phyloP scores from a whole-genome alignment of 2,113 vertebrate species.

The Onychostoma macrolepis region DNA sequence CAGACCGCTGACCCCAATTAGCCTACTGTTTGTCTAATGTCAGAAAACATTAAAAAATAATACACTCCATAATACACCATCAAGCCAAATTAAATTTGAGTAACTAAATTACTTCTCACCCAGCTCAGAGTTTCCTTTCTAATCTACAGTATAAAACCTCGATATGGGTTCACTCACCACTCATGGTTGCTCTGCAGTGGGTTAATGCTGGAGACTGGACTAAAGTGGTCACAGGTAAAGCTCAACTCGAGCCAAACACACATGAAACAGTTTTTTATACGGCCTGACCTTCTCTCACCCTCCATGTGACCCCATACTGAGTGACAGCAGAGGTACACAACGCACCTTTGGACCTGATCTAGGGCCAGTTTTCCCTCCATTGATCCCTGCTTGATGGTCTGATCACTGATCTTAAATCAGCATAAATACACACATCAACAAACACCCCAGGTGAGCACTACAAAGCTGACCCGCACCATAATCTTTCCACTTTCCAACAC shows the following conservation, averaged over 20 bases:
- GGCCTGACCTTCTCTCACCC: conserved; percentile 62
- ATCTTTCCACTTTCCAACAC: not conserved
- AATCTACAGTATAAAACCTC: conserved; percentile 3
- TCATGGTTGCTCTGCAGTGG: conserved; percentile 65
- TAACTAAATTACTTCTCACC: not conserved
- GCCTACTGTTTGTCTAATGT: not conserved
- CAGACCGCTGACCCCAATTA: not conserved
- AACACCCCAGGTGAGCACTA: conserved; percentile 10
- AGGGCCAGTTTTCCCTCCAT: conserved; percentile 20
- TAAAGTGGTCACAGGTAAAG: conserved; percentile 46
- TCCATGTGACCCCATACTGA: conserved; percentile 40
- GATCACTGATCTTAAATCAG: conserved; percentile 22
- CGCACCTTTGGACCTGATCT: not conserved
- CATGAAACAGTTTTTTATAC: conserved; percentile 69
- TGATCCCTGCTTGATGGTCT: not conserved
- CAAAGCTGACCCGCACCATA: not conserved
- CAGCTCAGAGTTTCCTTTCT: not conserved
- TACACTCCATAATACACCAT: not conserved
- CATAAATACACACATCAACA: not conserved
- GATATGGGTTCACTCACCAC: conserved; percentile 70
- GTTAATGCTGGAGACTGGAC: not conserved
- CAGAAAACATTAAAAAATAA: not conserved
- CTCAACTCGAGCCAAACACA: conserved; percentile 61
- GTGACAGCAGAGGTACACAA: not conserved
- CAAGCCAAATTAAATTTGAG: not conserved